phyloP scores from a whole-genome alignment of 2,797 vertebrate species.

The Acestrorhynchus altus region DNA sequence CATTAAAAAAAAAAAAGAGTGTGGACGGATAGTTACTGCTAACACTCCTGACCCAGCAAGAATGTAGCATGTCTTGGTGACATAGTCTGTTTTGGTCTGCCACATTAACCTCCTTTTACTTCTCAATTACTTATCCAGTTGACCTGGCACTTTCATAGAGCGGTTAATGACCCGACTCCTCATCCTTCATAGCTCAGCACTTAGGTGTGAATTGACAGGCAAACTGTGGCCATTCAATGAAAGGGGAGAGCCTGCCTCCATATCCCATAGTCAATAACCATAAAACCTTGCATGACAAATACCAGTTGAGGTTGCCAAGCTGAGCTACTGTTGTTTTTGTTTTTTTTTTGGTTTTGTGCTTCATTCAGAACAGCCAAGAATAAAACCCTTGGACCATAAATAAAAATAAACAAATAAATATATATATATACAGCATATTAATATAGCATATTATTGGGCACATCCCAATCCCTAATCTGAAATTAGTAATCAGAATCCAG shows the following conservation, averaged over 20 bases:
- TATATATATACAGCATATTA: no score
- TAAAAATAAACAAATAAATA: no score
- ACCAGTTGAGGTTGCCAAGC: background rate
- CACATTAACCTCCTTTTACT: background rate
- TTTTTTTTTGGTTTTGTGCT: no score
- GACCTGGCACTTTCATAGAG: slow-evolving; percentile 23
- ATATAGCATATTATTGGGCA: no score
- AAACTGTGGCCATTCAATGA: background rate
- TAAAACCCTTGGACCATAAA: no score
- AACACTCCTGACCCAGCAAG: background rate
- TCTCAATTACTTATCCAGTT: slow-evolving; percentile 20
- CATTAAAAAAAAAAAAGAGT: background rate
- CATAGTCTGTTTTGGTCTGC: slow-evolving; percentile 2
- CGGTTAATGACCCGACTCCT: background rate
- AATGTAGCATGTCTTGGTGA: slow-evolving; percentile 9
- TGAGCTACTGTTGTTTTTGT: no score
- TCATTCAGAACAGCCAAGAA: no score
- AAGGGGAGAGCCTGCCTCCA: background rate
- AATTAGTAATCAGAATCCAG: no score
- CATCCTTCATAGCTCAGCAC: background rate
- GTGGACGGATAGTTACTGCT: background rate
- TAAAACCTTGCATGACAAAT: slow-evolving; percentile 9
- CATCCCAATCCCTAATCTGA: no score
- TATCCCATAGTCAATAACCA: slow-evolving; percentile 12
- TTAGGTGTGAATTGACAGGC: slow-evolving; percentile 18